These are phyloP conservation scores for Rhynchotus rufescens DNA, from an alignment of 2,797 vertebrate genomes.

Conservation along the genomic window DNA sequence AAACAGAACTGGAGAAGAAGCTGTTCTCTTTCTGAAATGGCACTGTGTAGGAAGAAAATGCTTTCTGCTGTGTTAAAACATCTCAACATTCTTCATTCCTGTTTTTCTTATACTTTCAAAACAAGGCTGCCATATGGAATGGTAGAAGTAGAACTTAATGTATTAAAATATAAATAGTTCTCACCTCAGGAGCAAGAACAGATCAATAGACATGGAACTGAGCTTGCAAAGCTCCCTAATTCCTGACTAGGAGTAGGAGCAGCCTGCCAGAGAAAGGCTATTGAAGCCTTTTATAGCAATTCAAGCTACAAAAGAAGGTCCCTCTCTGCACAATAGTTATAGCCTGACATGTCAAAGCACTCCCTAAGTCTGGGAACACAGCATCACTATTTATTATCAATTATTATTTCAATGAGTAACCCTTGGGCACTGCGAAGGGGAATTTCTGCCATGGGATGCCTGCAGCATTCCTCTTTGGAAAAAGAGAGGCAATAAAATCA, in stretches of 20 bases:
- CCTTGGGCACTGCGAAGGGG: background rate
- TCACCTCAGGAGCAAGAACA: background rate
- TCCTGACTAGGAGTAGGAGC: fast-evolving
- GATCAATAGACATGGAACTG: background rate
- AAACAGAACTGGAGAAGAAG: slow-evolving; percentile 46
- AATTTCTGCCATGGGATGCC: background rate
- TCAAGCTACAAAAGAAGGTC: slow-evolving; percentile 3
- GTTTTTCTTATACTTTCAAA: slow-evolving; percentile 25
- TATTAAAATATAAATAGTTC: slow-evolving; percentile 22
- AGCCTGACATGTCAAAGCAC: slow-evolving; percentile 20
- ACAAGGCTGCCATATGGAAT: background rate
- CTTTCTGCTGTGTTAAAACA: slow-evolving; percentile 49
- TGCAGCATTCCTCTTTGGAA: background rate
- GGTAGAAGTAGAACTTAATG: background rate
- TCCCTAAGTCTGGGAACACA: background rate
- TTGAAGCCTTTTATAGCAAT: slow-evolving; percentile 21
- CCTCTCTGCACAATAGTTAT: background rate
- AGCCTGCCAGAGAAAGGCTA: slow-evolving; percentile 3
- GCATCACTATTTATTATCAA: slow-evolving; percentile 20
- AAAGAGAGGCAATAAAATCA: background rate
- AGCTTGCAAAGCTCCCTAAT: background rate
- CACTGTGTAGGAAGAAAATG: slow-evolving; percentile 57
- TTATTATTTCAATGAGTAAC: slow-evolving; percentile 42
- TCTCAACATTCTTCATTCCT: slow-evolving; percentile 3
- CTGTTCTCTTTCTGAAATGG: slow-evolving; percentile 35